Evolutionary conservation across 2,113 vertebrate species (phyloP), one percentile per base, ranked within the genome.

Genomic region (Mastomys natalensis): DNA sequence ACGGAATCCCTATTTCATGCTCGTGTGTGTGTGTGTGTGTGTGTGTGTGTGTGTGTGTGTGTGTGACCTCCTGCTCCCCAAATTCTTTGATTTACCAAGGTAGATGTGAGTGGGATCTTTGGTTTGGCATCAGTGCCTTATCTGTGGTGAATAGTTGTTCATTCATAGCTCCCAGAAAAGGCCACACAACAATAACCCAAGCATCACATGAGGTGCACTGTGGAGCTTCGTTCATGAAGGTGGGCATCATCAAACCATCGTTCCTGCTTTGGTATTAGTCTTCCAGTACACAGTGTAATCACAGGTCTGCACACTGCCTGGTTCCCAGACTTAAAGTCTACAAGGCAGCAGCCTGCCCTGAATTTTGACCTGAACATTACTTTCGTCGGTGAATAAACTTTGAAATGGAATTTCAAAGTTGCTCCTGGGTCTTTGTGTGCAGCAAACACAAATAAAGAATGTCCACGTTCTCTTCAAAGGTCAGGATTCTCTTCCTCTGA

Each of bases 401-500:
- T 91, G 55, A 84, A 90, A 85, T 76, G 4, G 19, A 53, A 89
- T 92, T 55, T 68, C 93, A 74, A 73, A 76, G 31, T 94, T 93
- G 90, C 73, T 81, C 1, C 51, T 89, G 55, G 45, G 68, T 74
- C 55, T 92, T 86, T 89, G 43, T 87, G 12, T 80, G 53, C 81
- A 73, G 22, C 87, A 89, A 92, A 66, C 55, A 68, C 53, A 92
- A 81, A 31, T 89, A 29, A 48, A 87, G 51, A 86, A 68, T 13
- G 31, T 31, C 93, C 40, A 40, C 8, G 21, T 29, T 74, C 87
- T 73, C 58, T 93, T 96, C 95, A 95, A 87, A 95, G 78, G 82
- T 91, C 73, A 92, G 66, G n/a, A 87, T 77, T 85, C 45, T 95
- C 96, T 74, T 95, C 95, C 73, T 92, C 85, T 53, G 80, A 89